Percentiles rank a stretch among this genome's conserved stretches.
Conservation (phyloP, 2,888 invertebrate genomes). For the Dasysyrphus tricinctus region DNA sequence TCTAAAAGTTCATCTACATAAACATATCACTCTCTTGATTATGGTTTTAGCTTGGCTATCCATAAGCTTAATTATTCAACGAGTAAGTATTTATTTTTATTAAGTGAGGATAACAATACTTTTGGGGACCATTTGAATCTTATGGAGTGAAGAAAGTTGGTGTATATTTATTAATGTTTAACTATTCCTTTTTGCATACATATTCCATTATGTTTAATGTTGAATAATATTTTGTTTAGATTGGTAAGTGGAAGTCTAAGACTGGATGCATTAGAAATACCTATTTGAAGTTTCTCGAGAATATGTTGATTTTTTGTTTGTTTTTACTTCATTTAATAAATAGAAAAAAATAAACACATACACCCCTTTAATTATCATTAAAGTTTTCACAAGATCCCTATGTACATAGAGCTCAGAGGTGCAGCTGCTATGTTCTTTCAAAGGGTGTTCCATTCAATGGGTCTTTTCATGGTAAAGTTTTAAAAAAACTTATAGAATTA, state of each 20-base stretch:
- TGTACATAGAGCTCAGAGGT: too few species aligned
- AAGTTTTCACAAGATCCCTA: too few species aligned
- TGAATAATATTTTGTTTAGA: not conserved
- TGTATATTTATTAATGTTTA: not conserved
- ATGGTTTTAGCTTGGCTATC: not conserved
- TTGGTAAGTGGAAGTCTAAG: not conserved
- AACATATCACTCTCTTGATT: too few species aligned
- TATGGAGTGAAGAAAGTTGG: not conserved
- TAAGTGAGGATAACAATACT: conserved; percentile 19
- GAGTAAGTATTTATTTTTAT: conserved; percentile 19
- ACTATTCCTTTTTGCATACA: not conserved
- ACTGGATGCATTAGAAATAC: not conserved
- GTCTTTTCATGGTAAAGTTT: too few species aligned
- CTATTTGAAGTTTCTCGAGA: not conserved
- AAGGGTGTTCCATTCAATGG: too few species aligned
- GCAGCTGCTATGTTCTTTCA: too few species aligned
- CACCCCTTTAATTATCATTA: too few species aligned
- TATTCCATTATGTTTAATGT: not conserved
- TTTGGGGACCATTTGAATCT: conserved; percentile 18
- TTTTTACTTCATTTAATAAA: too few species aligned
- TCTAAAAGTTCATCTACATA: not conserved
- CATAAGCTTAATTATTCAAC: conserved; percentile 8
- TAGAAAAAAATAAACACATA: too few species aligned
- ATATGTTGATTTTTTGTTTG: not conserved
- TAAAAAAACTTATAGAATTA: too few species aligned